phyloP scores from a whole-genome alignment of 1,140 invertebrate genomes.

The Trinorchestia longiramus region DNA sequence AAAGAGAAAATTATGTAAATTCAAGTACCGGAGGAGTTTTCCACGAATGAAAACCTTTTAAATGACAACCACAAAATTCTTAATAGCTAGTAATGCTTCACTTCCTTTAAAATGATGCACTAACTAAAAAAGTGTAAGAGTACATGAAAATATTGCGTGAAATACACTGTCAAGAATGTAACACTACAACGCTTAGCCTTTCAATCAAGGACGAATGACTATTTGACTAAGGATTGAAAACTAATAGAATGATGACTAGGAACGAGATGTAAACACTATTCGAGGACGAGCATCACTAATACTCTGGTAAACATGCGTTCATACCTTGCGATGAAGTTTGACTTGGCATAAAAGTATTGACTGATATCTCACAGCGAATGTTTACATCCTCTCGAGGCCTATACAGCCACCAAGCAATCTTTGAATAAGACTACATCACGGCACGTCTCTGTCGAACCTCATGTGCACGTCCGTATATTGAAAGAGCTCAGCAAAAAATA shows the following conservation, averaged over 20 bases:
- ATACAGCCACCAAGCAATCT: background rate
- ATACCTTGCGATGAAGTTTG: background rate
- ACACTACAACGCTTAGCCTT: background rate
- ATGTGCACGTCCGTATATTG: too few relatives aligned
- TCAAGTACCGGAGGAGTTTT: background rate
- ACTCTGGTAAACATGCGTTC: background rate
- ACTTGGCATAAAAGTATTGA: background rate
- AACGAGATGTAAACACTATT: background rate
- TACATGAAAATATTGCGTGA: too few relatives aligned
- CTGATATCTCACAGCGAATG: background rate
- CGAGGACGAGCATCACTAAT: background rate
- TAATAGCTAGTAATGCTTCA: too few relatives aligned
- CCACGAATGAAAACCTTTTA: background rate
- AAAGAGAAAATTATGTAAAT: background rate
- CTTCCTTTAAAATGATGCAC: too few relatives aligned
- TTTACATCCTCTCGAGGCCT: background rate
- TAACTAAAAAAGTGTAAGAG: too few relatives aligned
- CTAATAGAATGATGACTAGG: too few relatives aligned
- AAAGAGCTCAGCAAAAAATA: too few relatives aligned
- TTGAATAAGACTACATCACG: background rate
- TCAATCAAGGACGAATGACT: background rate
- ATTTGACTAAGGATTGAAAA: background rate
- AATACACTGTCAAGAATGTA: background rate
- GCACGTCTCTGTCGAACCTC: too few relatives aligned
- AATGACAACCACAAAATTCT: background rate